Conservation (phyloP, 2,113 vertebrate genomes). For the Halcyon senegalensis region DNA sequence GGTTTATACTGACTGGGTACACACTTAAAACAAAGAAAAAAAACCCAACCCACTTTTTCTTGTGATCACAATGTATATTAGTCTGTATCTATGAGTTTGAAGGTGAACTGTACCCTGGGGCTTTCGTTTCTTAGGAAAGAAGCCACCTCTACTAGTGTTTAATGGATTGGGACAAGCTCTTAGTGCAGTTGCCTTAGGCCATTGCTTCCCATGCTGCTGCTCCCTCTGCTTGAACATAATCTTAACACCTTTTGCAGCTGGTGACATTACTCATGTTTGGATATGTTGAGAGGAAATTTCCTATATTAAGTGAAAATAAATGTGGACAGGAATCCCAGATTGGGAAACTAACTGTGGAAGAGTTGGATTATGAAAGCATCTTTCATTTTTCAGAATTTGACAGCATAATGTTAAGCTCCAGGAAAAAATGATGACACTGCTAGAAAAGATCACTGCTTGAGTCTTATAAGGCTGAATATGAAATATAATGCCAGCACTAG, state of each 20-base stretch:
- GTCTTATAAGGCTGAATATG: neutral
- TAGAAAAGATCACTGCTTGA: neutral
- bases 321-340: neutral
- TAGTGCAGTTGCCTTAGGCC: neutral
- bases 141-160: conserved; percentile 14
- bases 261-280: neutral
- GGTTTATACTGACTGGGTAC: neutral
- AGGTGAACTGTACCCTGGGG: conserved; percentile 49
- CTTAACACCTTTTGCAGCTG: conserved; percentile 16
- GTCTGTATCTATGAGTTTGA: conserved; percentile 1
- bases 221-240: neutral
- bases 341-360: neutral
- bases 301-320: neutral
- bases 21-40: neutral
- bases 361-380: neutral
- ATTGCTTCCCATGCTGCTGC: neutral
- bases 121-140: conserved; percentile 11
- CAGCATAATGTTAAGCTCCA: neutral
- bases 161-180: conserved; percentile 58
- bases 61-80: neutral
- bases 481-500: neutral
- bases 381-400: neutral
- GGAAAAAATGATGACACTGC: neutral
- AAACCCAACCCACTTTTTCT: neutral
- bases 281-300: neutral